A percentile compares a stretch with the other conserved stretches of the same genome.
Conservation (phyloP, 2,888 invertebrate genomes). For the Lobophora halterata region DNA sequence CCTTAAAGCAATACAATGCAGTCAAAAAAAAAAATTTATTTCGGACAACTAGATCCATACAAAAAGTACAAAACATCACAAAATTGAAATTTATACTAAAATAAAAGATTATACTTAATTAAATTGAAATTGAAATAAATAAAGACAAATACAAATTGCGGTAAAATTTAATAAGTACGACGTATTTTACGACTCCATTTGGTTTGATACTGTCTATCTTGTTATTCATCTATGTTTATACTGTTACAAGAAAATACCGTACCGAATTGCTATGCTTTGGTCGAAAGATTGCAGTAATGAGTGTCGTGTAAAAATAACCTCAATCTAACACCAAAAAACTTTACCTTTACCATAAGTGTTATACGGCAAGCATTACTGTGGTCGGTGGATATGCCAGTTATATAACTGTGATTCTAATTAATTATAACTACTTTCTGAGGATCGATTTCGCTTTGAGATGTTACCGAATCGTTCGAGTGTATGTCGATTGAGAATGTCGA, state of each 20-base stretch:
- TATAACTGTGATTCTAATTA: conserved; percentile 27
- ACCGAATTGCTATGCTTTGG: conserved; percentile 9
- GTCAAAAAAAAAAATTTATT: too few species aligned
- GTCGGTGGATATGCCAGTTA: conserved; percentile 23
- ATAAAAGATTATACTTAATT: too few species aligned
- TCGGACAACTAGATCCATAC: too few species aligned
- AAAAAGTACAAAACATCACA: too few species aligned
- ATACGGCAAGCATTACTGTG: conserved; percentile 8
- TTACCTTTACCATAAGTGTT: conserved; percentile 12
- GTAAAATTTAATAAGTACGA: too few species aligned
- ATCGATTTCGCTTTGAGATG: conserved; percentile 29
- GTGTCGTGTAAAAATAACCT: not conserved
- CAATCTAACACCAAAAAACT: conserved; percentile 18
- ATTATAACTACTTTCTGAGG: conserved; percentile 21
- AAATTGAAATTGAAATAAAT: too few species aligned
- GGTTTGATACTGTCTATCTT: conserved; percentile 7
- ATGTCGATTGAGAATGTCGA: conserved; percentile 10
- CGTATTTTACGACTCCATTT: too few species aligned
- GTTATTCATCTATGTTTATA: not conserved
- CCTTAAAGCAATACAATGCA: too few species aligned
- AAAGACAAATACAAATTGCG: too few species aligned
- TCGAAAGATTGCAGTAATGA: conserved; percentile 13
- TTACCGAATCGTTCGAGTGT: conserved; percentile 18
- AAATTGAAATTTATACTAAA: too few species aligned
- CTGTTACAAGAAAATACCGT: conserved; percentile 1